Conservation (phyloP, 2,797 vertebrate genomes). For the Enteromius paludinosus region DNA sequence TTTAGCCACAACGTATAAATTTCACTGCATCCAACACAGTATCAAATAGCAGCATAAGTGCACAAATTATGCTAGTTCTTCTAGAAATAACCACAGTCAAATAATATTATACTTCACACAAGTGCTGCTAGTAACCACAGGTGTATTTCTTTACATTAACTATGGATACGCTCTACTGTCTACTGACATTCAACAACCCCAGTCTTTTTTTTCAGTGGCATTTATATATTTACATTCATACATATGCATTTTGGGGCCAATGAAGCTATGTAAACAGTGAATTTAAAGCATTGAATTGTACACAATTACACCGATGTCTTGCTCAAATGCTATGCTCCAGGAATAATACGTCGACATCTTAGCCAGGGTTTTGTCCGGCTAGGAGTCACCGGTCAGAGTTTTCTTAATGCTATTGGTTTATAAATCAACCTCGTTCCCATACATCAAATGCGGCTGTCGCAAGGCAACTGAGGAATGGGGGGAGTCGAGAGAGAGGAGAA, state of each 20-base stretch:
- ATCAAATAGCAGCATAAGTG: background rate
- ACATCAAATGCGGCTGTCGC: slow-evolving; percentile 44
- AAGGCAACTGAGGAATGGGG: background rate
- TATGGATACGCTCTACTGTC: background rate
- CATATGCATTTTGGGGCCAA: background rate
- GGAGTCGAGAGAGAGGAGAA: slow-evolving; percentile 40
- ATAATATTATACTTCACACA: background rate
- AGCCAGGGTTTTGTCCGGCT: slow-evolving; percentile 2
- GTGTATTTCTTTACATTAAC: background rate
- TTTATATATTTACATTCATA: slow-evolving; percentile 5
- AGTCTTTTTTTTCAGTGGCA: background rate
- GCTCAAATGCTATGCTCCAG: background rate
- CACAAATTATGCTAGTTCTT: background rate
- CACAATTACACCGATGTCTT: background rate
- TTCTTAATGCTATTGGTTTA: slow-evolving; percentile 52
- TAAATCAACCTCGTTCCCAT: slow-evolving; percentile 45
- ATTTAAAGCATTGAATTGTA: background rate
- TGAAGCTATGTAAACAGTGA: background rate
- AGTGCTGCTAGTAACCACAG: background rate
- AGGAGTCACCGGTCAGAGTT: slow-evolving; percentile 33
- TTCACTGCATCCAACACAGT: background rate
- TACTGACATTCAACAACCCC: background rate
- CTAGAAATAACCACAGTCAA: background rate
- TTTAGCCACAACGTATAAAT: background rate
- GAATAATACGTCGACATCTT: background rate